Evolutionary conservation across 2,113 vertebrate genomes (phyloP).

Genomic region (Tragelaphus strepsiceros): DNA sequence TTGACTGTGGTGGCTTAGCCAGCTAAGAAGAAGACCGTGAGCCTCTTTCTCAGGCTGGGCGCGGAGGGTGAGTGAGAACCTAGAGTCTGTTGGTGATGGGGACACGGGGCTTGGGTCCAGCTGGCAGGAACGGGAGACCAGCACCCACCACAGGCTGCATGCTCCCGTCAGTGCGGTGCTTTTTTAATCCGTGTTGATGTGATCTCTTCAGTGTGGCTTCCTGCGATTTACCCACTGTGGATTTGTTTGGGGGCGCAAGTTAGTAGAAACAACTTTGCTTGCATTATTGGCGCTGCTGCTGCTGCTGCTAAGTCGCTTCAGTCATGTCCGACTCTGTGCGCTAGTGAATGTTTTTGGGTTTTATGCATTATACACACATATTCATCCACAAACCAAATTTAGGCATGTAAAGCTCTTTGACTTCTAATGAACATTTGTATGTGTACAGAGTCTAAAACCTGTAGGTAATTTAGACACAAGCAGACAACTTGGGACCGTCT

Average conservation of each 20-base stretch:
- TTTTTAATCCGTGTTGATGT: background rate
- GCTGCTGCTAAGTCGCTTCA: background rate
- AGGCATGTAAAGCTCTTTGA: background rate
- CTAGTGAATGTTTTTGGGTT: background rate
- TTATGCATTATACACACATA: background rate
- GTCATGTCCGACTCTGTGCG: background rate
- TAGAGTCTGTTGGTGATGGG: background rate
- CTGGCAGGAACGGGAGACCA: background rate
- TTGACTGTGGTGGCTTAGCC: background rate
- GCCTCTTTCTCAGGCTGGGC: background rate
- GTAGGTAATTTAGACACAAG: background rate
- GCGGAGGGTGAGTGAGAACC: background rate
- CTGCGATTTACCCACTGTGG: background rate
- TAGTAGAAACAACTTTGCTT: background rate
- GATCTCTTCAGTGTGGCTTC: background rate
- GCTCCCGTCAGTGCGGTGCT: background rate
- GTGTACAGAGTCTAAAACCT: background rate
- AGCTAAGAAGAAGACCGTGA: background rate
- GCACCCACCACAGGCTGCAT: background rate
- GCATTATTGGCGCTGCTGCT: background rate
- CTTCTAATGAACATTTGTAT: background rate
- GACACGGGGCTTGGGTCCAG: background rate
- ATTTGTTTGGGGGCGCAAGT: background rate
- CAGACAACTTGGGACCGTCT: background rate
- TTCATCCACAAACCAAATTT: background rate